Evolutionary conservation across 1,140 invertebrate species (phyloP).

Genomic region (Papilio helenus): DNA sequence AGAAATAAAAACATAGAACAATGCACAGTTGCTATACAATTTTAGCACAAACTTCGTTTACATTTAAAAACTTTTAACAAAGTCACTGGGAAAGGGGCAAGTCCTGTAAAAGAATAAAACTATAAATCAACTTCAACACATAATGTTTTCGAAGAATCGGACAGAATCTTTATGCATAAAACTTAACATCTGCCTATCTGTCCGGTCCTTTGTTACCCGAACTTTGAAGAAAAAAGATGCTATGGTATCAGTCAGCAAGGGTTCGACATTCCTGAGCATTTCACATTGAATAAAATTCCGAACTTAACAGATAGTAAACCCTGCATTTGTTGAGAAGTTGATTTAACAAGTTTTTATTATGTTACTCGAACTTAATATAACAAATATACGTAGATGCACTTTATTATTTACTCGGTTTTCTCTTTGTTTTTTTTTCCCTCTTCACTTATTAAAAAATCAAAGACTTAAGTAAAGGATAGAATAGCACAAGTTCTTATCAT

Average conservation of each 20-base stretch:
- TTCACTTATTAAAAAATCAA: too few relatives aligned
- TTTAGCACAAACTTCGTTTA: not conserved
- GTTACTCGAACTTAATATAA: not conserved
- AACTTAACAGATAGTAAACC: slow-evolving; percentile 1
- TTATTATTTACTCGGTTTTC: not conserved
- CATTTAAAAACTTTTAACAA: not conserved
- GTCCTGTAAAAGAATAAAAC: not conserved
- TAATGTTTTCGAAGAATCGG: not conserved
- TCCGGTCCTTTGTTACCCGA: not conserved
- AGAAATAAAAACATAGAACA: too few relatives aligned
- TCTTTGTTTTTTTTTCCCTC: too few relatives aligned
- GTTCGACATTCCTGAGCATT: slow-evolving; percentile 22
- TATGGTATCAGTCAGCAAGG: slow-evolving; percentile 12
- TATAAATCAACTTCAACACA: slow-evolving; percentile 15
- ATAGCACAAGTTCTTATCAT: too few relatives aligned
- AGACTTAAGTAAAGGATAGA: too few relatives aligned
- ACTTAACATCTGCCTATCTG: not conserved
- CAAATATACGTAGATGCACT: not conserved
- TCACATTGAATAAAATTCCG: slow-evolving; percentile 15
- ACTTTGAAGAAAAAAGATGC: slow-evolving; percentile 13
- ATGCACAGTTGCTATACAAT: too few relatives aligned
- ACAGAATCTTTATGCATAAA: not conserved
- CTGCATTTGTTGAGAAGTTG: not conserved
- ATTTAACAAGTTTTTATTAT: not conserved
- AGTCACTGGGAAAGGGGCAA: not conserved